Conservation (phyloP, 2,888 invertebrate species). For the Hyles lineata region DNA sequence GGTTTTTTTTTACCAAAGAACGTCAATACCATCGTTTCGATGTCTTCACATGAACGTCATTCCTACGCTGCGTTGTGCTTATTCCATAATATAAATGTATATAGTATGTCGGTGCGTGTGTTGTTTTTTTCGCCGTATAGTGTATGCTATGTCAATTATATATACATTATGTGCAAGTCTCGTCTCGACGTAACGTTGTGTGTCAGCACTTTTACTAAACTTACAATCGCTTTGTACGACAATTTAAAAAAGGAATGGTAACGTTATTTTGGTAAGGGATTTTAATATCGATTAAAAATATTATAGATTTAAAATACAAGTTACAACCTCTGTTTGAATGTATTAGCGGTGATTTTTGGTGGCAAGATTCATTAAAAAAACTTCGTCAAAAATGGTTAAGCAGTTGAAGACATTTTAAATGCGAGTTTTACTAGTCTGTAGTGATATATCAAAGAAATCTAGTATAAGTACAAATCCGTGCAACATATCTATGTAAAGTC, state of each 20-base stretch:
- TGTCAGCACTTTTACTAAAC: slow-evolving; percentile 26
- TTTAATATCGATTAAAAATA: background rate
- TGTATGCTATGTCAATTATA: slow-evolving; percentile 26
- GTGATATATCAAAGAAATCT: background rate
- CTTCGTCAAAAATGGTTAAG: no score
- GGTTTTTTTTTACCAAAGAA: background rate
- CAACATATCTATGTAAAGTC: slow-evolving; percentile 15
- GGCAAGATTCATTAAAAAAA: no score
- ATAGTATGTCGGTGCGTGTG: slow-evolving; percentile 5
- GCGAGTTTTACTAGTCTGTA: background rate
- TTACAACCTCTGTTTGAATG: no score
- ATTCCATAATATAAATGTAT: slow-evolving; percentile 45
- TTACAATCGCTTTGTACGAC: slow-evolving; percentile 15
- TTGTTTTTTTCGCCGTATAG: slow-evolving; percentile 15
- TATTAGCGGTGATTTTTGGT: no score
- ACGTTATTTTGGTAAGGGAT: slow-evolving; percentile 7
- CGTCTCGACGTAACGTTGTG: background rate
- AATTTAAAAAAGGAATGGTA: background rate
- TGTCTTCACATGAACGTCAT: slow-evolving; percentile 49
- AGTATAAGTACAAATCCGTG: background rate
- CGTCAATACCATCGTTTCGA: slow-evolving; percentile 25
- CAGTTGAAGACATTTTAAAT: background rate
- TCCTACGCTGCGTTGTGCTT: slow-evolving; percentile 73
- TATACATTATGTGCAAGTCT: slow-evolving; percentile 30
- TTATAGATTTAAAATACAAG: no score